Evolutionary conservation across 2,888 invertebrate genomes (phyloP).

Genomic region (Arrhopalites spinosus): DNA sequence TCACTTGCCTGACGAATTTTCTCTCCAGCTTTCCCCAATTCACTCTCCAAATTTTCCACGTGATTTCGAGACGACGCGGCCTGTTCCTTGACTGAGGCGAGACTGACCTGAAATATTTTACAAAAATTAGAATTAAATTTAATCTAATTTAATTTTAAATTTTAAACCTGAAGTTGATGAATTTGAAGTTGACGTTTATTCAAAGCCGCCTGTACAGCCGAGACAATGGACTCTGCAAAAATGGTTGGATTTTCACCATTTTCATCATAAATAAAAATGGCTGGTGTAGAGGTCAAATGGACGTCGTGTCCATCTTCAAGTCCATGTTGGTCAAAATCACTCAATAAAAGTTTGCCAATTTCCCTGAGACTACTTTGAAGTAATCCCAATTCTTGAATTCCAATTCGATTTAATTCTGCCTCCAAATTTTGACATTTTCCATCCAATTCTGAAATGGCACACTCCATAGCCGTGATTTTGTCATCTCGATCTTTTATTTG

Average conservation of each 20-base stretch:
- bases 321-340: slow-evolving; percentile 71
- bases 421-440: slow-evolving; percentile 47
- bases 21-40: slow-evolving; percentile 67
- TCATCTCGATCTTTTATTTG: slow-evolving; percentile 55
- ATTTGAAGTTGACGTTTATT: slow-evolving; percentile 92
- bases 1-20: slow-evolving; percentile 74
- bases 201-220: slow-evolving; percentile 90
- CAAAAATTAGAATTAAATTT: too few species aligned
- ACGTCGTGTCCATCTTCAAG: slow-evolving; percentile 57
- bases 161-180: slow-evolving; percentile 88
- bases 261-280: slow-evolving; percentile 55
- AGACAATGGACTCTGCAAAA: slow-evolving; percentile 93
- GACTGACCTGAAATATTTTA: slow-evolving; percentile 70
- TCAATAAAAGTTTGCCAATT: slow-evolving; percentile 83
- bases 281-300: slow-evolving; percentile 61
- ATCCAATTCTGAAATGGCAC: slow-evolving; percentile 46
- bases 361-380: slow-evolving; percentile 85
- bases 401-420: slow-evolving; percentile 47
- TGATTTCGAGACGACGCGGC: slow-evolving; percentile 74
- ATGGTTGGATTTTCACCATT: slow-evolving; percentile 68
- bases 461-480: slow-evolving; percentile 48
- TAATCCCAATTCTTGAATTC: slow-evolving; percentile 74
- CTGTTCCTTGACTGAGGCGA: slow-evolving; percentile 82
- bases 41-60: slow-evolving; percentile 75
- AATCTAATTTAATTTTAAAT: too few species aligned